Evolutionary conservation across 1,140 invertebrate genomes (phyloP), one percentile per base, ranked within the genome.

Genomic region (Drosophila hydei): DNA sequence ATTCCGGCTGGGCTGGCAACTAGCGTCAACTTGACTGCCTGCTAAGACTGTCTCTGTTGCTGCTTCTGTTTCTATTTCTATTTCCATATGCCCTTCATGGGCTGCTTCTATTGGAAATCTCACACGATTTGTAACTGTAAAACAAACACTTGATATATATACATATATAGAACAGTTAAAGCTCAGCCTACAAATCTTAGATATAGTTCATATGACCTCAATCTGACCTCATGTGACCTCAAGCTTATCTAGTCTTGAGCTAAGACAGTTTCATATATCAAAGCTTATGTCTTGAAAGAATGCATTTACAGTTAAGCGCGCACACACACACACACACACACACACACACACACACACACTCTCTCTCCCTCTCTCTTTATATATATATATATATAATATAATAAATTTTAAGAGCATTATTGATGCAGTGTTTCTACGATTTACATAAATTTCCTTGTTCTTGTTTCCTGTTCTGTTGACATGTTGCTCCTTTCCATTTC

Each of bases 21-120:
- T 72, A 67, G 36, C 54, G 54, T 58, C 43, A 72, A 38, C 62
- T 67, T 65, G 62, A 47, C 54, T 72, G 47, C 19, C 48, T 58
- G 14, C 33, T 6, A 5, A 4, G 4, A 21, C 23, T 40, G 14
- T 58, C n/a, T 50, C 33, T 21, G 30, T 33, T 33, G 6, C 30
- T 33, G 6, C 6, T 33, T 33, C 30, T 33, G 9, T 3, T 11
- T 23, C 33, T 50, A 11, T 58, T 11, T 48, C 33, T 27, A 21
- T 33, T 25, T 52, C 27, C 25, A 23, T 67, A 40, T 67, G 54
- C 54, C 0, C 62, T 65, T 27, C 11, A 6, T 4, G 3, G 1
- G 8, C 5, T 9, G 43, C 14, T 9, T 38, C 4, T 14, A 1
- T 18, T 2, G 16, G 19, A 16, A 11, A 27, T 54, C 23, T 21